A percentile compares a stretch with the other conserved stretches of the same genome.
Conservation (phyloP, 1,140 invertebrate genomes). For the Centruroides vittatus region DNA sequence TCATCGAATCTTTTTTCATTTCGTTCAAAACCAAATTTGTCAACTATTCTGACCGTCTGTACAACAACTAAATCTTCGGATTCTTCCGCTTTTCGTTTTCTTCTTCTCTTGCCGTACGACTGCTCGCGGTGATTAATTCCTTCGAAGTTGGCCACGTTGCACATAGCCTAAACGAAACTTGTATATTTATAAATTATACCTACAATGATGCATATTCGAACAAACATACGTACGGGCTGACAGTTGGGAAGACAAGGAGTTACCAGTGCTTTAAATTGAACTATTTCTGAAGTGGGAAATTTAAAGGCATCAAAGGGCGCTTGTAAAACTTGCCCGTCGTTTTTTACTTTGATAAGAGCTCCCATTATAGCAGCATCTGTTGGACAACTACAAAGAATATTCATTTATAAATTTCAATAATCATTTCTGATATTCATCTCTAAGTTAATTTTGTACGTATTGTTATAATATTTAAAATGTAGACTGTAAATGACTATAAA, state of each 20-base stretch:
- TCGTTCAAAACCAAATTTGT: conserved; percentile 50
- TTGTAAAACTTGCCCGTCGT: conserved; percentile 49
- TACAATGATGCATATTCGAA: neutral
- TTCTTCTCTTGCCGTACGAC: conserved; percentile 23
- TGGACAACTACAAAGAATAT: conserved; percentile 37
- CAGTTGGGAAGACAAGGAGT: conserved; percentile 85
- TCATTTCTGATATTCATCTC: no score
- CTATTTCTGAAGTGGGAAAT: conserved; percentile 84
- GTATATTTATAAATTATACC: neutral
- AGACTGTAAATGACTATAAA: no score
- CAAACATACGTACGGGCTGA: conserved; percentile 46
- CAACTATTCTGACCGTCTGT: conserved; percentile 82
- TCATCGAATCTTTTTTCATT: conserved; percentile 4
- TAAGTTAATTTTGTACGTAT: no score
- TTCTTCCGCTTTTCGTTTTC: conserved; percentile 19
- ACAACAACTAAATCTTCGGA: conserved; percentile 70
- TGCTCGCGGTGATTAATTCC: no score
- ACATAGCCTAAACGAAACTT: neutral
- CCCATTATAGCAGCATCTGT: conserved; percentile 38
- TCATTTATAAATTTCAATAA: no score
- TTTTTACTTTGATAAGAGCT: conserved; percentile 40
- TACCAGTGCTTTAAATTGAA: conserved; percentile 83
- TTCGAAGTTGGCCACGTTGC: no score
- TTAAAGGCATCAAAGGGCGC: conserved; percentile 92
- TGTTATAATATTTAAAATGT: no score